Evolutionary conservation across 1,140 invertebrate species (phyloP).

Genomic region (Drosophila teissieri): DNA sequence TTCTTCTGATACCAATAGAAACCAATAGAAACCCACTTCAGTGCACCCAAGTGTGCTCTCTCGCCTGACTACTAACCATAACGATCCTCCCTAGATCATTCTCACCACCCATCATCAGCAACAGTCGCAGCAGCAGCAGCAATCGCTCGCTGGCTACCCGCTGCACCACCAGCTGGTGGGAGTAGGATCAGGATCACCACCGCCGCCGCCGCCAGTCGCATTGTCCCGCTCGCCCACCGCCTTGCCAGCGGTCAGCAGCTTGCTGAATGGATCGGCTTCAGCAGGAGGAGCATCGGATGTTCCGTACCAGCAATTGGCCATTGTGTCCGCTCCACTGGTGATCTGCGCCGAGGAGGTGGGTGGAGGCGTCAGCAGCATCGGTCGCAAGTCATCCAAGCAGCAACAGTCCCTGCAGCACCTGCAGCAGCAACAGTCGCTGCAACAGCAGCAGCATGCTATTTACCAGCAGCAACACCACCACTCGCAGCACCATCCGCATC

Average conservation of each 20-base stretch:
- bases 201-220: conserved; percentile 30
- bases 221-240: conserved; percentile 62
- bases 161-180: conserved; percentile 57
- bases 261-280: conserved; percentile 46
- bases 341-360: conserved; percentile 58
- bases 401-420: conserved; percentile 58
- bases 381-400: conserved; percentile 58
- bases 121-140: conserved; percentile 56
- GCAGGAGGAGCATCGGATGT: conserved; percentile 11
- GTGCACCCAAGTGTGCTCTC: conserved; percentile 23
- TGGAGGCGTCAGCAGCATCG: conserved; percentile 20
- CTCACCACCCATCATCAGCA: conserved; percentile 71
- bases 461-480: conserved; percentile 60
- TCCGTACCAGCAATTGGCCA: conserved; percentile 72
- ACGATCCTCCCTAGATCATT: conserved; percentile 74
- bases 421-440: conserved; percentile 55
- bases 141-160: conserved; percentile 48
- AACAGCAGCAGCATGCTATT: conserved; percentile 54
- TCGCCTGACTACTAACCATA: conserved; percentile 66
- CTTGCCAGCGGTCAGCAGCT: conserved; percentile 57
- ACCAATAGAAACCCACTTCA: conserved; percentile 26
- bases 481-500: conserved; percentile 85
- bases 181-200: conserved; percentile 35
- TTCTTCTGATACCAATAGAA: conserved; percentile 21
- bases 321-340: conserved; percentile 68